A percentile compares a stretch with the other conserved stretches of the same genome.
Conservation (phyloP, 2,797 vertebrate genomes). For the Monodelphis domestica region DNA sequence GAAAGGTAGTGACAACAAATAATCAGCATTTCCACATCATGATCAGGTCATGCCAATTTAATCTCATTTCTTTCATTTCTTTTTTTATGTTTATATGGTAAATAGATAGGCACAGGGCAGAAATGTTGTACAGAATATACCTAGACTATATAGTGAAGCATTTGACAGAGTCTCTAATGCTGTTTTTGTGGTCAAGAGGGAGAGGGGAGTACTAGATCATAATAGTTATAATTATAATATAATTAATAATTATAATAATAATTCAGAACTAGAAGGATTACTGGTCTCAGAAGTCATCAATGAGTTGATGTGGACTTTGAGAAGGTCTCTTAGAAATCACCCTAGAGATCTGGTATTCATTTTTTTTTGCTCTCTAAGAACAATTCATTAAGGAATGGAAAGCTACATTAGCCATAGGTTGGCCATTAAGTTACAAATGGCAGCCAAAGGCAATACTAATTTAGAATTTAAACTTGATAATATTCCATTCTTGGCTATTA, state of each 20-base stretch:
- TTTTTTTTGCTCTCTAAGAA: background rate
- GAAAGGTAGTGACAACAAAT: background rate
- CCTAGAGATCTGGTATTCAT: background rate
- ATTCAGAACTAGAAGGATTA: background rate
- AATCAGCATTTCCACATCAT: background rate
- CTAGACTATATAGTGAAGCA: background rate
- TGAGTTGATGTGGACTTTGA: background rate
- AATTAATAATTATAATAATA: too few relatives aligned
- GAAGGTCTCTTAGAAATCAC: background rate
- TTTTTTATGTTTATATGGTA: background rate
- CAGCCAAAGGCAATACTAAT: background rate
- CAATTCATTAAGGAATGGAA: background rate
- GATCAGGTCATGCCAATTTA: too few relatives aligned
- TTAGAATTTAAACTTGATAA: background rate
- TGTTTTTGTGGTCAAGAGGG: background rate
- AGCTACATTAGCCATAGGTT: background rate
- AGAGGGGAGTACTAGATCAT: background rate
- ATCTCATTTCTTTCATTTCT: background rate
- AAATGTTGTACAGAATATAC: background rate
- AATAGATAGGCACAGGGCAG: background rate
- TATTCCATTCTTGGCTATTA: background rate
- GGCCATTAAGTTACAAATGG: background rate
- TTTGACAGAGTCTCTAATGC: background rate
- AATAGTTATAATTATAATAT: too few relatives aligned
- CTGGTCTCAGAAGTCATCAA: background rate